Evolutionary conservation across 2,888 invertebrate species (phyloP).

Genomic region (Blastobasis lacticolella): DNA sequence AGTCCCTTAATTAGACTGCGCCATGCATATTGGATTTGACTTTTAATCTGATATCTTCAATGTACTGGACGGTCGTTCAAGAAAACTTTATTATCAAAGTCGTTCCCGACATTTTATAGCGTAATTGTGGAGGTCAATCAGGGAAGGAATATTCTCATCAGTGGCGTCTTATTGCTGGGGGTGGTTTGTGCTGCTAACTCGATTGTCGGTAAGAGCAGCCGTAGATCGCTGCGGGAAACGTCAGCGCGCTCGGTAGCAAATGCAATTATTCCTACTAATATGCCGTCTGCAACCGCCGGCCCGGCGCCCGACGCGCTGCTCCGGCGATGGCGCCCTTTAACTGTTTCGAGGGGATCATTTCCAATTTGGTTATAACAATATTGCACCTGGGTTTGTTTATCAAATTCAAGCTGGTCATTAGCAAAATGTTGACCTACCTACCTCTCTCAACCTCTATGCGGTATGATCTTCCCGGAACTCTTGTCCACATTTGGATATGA

Average conservation of each 20-base stretch:
- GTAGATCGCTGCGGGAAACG: constrained; percentile 59
- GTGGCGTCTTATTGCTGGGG: constrained; percentile 58
- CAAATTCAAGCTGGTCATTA: constrained; percentile 15
- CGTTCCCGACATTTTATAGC: neutral
- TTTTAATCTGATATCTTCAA: neutral
- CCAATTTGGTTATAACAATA: constrained; percentile 47
- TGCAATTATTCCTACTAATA: constrained; percentile 70
- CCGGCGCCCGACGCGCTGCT: constrained; percentile 28
- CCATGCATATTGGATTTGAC: constrained; percentile 23
- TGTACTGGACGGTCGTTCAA: neutral
- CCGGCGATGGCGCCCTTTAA: constrained; percentile 51
- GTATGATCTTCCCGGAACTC: no score
- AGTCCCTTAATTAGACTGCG: constrained; percentile 46
- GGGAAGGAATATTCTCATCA: constrained; percentile 60
- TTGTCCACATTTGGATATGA: no score
- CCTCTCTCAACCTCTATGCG: no score
- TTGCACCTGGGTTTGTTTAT: constrained; percentile 44
- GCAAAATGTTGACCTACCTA: no score
- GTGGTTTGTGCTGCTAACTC: constrained; percentile 67
- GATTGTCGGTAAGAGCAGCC: constrained; percentile 64
- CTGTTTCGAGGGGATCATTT: constrained; percentile 51
- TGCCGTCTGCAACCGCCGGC: constrained; percentile 60
- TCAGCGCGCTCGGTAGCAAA: constrained; percentile 67
- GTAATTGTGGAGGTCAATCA: constrained; percentile 40
- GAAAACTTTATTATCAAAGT: neutral